These are phyloP conservation scores for Podarcis siculus DNA, from an alignment of 2,797 vertebrate genomes.

Conservation along the genomic window DNA sequence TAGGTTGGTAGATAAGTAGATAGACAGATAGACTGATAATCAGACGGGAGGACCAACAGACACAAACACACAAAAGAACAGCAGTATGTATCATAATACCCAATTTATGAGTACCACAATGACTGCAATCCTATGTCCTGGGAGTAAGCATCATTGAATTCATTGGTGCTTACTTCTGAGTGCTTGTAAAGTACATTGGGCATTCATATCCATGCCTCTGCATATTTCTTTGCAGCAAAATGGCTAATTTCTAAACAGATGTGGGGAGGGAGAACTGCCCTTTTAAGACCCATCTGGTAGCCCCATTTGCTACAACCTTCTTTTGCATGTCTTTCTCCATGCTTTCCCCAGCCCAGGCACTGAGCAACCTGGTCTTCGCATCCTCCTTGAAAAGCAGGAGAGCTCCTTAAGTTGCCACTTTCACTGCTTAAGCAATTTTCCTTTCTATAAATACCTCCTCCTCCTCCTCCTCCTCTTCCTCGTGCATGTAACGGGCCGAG, in stretches of 20 bases:
- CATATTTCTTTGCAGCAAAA: neutral
- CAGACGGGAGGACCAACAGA: no score
- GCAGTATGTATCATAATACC: no score
- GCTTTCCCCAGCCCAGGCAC: neutral
- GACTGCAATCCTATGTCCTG: no score
- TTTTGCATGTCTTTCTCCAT: neutral
- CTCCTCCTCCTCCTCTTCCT: constrained; percentile 1
- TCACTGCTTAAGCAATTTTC: constrained; percentile 64
- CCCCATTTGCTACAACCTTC: neutral
- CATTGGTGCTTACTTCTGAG: no score
- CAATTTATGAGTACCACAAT: no score
- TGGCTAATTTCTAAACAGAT: neutral
- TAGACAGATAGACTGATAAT: neutral
- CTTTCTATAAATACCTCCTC: constrained; percentile 63
- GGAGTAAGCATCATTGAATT: no score
- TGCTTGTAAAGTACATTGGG: no score
- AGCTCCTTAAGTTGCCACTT: constrained; percentile 42
- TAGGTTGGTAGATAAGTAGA: neutral
- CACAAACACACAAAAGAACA: no score
- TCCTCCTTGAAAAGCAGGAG: neutral
- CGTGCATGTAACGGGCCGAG: neutral
- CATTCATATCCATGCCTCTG: no score
- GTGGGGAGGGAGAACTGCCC: neutral
- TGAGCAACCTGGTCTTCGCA: neutral
- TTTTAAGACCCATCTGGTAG: neutral